Percentiles rank a stretch among this genome's conserved stretches.
Evolutionary conservation across 2,113 vertebrate genomes (phyloP).

Genomic region (Oryzias woworae): DNA sequence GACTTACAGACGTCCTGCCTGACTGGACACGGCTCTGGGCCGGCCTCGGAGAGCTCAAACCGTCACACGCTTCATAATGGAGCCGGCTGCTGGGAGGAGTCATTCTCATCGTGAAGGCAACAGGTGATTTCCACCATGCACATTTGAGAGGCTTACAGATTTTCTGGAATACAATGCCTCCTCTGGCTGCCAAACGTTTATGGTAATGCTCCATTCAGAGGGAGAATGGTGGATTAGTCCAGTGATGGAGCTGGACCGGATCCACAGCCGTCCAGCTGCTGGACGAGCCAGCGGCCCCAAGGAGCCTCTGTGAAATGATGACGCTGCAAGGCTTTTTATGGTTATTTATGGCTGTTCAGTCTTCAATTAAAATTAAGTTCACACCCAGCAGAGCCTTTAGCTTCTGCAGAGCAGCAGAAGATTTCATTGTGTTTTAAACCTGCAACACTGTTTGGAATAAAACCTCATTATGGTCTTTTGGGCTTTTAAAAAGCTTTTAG

Average conservation of each 20-base stretch:
- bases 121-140: conserved; percentile 65
- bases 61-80: conserved; percentile 56
- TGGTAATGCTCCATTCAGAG: conserved; percentile 69
- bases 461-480: too few species aligned
- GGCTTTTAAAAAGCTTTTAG: too few species aligned
- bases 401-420: too few species aligned
- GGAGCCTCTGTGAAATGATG: conserved; percentile 3
- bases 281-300: conserved; percentile 13
- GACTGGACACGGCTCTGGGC: conserved; percentile 30
- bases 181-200: conserved; percentile 66
- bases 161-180: conserved; percentile 60
- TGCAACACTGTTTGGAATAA: too few species aligned
- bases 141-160: conserved; percentile 56
- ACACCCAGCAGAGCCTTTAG: neutral
- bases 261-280: conserved; percentile 45
- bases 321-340: neutral
- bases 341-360: neutral
- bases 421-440: too few species aligned
- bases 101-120: conserved; percentile 55
- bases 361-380: neutral
- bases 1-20: conserved; percentile 23
- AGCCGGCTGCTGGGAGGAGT: conserved; percentile 31
- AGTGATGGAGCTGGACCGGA: conserved; percentile 58
- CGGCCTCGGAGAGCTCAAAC: conserved; percentile 36
- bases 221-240: conserved; percentile 71